Evolutionary conservation across 2,113 vertebrate genomes (phyloP), one percentile per base, ranked within the genome.

Genomic region (Alaudala cheleensis): DNA sequence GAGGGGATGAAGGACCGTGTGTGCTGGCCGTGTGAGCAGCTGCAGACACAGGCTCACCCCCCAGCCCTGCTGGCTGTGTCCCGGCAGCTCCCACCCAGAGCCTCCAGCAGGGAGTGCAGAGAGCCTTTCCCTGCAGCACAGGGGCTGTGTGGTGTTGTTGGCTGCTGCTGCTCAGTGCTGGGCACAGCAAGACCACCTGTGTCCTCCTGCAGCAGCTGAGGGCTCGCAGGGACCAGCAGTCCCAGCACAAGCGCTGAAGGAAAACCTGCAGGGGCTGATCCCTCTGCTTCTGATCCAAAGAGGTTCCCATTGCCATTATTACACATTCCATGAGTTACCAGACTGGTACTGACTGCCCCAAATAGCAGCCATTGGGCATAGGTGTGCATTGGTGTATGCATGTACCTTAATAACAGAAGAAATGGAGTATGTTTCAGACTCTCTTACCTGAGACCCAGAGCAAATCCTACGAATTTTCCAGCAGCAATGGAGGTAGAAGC

Each of bases 371-470:
- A 0, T 62, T 78, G 84, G 5, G 19, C 28, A 26, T 2, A 28
- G 53, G 21, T 1, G 5, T 89, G 25, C 42, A 33, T 6, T 65
- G 74, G 61, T 17, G 28, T 16, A 17, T 19, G 16, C 24, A 13
- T 25, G 2, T 39, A n/a, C 54, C 66, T 92, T 69, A 89, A 72
- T 39, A 72, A 60, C 15, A 61, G 50, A 80, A 74, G 29, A 66
- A 86, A 70, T 5, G 10, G 65, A 49, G 61, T 20, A 9, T 20
- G 29, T 78, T 71, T 88, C 51, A 77, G 20, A 72, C 14, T 42
- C 7, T 33, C 96, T 97, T 95, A 99, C 98, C 98, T 98, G 96
- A 99, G 97, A 76, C 98, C 98, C 86, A 98, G 85, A 81, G 98
- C 91, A 95, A 99, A 96, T 76, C 98, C 98, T 40, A 26, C 62